These are phyloP conservation scores for Azemiops feae DNA, from an alignment of 2,113 vertebrate genomes.

Conservation along the genomic window DNA sequence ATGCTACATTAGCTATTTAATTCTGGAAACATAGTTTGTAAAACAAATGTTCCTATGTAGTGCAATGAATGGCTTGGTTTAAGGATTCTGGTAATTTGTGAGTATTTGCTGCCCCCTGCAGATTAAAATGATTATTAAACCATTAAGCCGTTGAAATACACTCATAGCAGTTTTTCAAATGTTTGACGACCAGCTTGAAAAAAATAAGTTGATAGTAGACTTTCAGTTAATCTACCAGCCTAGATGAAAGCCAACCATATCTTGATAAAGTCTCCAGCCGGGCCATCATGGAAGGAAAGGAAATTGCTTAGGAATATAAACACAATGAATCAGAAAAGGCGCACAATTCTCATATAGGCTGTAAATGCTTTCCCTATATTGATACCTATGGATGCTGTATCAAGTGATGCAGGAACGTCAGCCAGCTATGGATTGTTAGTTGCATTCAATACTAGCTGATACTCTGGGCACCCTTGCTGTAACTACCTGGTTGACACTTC, in stretches of 20 bases:
- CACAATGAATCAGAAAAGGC: background rate
- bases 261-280: background rate
- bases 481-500: background rate
- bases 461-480: background rate
- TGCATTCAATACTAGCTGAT: background rate
- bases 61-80: background rate
- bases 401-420: background rate
- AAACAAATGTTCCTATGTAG: slow-evolving; percentile 11
- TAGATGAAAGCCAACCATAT: background rate
- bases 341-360: background rate
- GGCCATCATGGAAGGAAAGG: background rate
- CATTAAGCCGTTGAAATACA: background rate
- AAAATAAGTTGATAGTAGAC: background rate
- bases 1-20: background rate
- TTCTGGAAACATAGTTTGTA: slow-evolving; percentile 15
- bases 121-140: slow-evolving; percentile 55
- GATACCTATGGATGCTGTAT: background rate
- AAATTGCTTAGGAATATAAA: background rate
- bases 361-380: background rate
- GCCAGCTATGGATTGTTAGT: background rate
- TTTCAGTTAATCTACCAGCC: background rate
- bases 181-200: background rate
- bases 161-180: background rate
- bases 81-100: slow-evolving; percentile 41
- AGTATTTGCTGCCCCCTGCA: slow-evolving; percentile 74